Conservation (phyloP, 2,888 invertebrate species). For the Orthosia gothica region DNA sequence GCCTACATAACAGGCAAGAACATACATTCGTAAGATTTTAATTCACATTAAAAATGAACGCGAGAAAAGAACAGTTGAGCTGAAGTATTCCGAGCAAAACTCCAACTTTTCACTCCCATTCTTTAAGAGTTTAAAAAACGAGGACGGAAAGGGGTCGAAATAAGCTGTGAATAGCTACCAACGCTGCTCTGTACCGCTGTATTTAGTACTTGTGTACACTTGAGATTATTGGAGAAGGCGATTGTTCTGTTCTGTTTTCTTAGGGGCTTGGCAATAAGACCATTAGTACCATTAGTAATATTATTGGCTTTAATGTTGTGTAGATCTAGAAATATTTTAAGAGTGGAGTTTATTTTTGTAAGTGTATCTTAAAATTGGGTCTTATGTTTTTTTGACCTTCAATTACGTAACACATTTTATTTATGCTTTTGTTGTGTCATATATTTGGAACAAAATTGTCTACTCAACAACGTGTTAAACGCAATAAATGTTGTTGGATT, state of each 20-base stretch:
- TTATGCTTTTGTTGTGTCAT: no score
- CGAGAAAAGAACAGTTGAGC: slow-evolving; percentile 60
- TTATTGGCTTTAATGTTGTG: background rate
- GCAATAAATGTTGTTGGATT: no score
- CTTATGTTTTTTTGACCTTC: no score
- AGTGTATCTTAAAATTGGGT: no score
- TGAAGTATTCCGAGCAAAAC: slow-evolving; percentile 54
- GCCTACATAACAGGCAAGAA: slow-evolving; percentile 16
- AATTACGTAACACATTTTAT: no score
- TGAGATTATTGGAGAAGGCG: slow-evolving; percentile 65
- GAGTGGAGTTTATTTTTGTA: no score
- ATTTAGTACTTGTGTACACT: slow-evolving; percentile 60
- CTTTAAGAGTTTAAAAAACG: slow-evolving; percentile 63
- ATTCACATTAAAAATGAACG: slow-evolving; percentile 62
- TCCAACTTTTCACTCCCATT: slow-evolving; percentile 69
- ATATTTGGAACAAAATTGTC: no score
- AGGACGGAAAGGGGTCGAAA: slow-evolving; percentile 66
- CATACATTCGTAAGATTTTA: slow-evolving; percentile 59
- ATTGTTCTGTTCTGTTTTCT: slow-evolving; percentile 6
- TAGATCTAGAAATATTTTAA: background rate
- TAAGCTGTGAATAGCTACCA: slow-evolving; percentile 71
- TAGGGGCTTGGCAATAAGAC: background rate
- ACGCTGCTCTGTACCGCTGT: slow-evolving; percentile 56
- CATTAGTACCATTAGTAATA: no score
- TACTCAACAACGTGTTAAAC: no score